These are phyloP conservation scores for Lepidurus apus DNA, from an alignment of 1,140 invertebrate genomes.

Conservation along the genomic window DNA sequence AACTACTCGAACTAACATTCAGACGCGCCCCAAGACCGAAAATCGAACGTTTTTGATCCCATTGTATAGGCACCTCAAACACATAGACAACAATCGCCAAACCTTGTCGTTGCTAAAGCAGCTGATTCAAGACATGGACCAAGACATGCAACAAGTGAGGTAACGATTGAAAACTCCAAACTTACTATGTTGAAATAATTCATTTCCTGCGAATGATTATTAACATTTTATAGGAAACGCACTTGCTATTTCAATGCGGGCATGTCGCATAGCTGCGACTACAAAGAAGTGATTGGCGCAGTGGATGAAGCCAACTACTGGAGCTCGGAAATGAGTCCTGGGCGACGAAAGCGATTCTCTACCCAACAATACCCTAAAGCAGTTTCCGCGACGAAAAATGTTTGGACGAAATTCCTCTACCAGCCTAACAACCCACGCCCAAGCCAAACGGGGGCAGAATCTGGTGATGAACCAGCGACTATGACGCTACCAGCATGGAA, in stretches of 20 bases:
- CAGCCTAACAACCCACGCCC: neutral
- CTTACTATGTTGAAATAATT: neutral
- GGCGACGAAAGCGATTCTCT: slow-evolving; percentile 39
- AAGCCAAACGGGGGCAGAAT: neutral
- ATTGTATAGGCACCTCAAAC: neutral
- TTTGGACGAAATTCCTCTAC: neutral
- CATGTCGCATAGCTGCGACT: slow-evolving; percentile 46
- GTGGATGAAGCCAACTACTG: slow-evolving; percentile 43
- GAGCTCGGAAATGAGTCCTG: slow-evolving; percentile 42
- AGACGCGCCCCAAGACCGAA: neutral
- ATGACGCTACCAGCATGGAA: neutral
- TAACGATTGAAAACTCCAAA: neutral
- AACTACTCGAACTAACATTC: neutral
- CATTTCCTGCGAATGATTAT: neutral
- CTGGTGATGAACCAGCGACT: neutral
- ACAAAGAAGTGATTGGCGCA: slow-evolving; percentile 44
- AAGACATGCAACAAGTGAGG: slow-evolving; percentile 16
- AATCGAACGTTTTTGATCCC: neutral
- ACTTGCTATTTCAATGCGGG: slow-evolving; percentile 47
- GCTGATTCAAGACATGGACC: slow-evolving; percentile 13
- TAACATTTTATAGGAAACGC: slow-evolving; percentile 41
- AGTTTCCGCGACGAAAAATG: neutral
- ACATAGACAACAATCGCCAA: neutral
- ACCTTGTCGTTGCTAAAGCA: neutral
- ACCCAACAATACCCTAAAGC: neutral